These are phyloP conservation scores for Nudaria mundana DNA, from an alignment of 2,888 invertebrate species.

Conservation along the genomic window DNA sequence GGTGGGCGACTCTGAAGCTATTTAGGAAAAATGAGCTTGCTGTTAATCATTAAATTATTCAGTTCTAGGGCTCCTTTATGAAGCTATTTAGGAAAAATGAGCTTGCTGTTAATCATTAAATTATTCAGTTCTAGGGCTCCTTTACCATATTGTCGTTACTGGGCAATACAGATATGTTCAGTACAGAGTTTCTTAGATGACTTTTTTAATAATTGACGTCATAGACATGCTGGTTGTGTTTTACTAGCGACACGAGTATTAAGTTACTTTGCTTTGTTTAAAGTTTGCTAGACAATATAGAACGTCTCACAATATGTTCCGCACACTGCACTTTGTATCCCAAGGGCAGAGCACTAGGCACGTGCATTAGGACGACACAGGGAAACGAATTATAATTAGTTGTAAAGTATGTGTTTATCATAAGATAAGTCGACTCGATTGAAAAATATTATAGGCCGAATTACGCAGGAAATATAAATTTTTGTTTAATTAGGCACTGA, in stretches of 20 bases:
- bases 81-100: too few relatives aligned
- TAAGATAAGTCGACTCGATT: too few relatives aligned
- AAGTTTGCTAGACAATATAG: constrained; percentile 45
- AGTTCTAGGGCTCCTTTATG: too few relatives aligned
- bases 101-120: too few relatives aligned
- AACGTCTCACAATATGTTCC: constrained; percentile 59
- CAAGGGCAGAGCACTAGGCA: constrained; percentile 54
- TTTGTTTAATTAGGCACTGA: background rate
- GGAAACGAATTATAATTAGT: background rate
- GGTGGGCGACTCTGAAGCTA: too few relatives aligned
- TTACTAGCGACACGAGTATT: constrained; percentile 36
- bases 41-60: too few relatives aligned
- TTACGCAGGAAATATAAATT: background rate
- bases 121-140: too few relatives aligned
- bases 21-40: too few relatives aligned
- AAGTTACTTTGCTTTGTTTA: constrained; percentile 60
- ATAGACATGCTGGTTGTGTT: constrained; percentile 23
- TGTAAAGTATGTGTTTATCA: background rate
- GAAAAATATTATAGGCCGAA: background rate
- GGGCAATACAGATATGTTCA: too few relatives aligned
- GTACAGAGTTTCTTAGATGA: too few relatives aligned
- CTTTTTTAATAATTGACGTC: constrained; percentile 23
- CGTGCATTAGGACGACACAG: constrained; percentile 31
- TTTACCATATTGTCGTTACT: too few relatives aligned
- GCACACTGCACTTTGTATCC: constrained; percentile 47